Evolutionary conservation across 2,797 vertebrate genomes (phyloP), one percentile per base, ranked within the genome.

Genomic region (Sciurus carolinensis): DNA sequence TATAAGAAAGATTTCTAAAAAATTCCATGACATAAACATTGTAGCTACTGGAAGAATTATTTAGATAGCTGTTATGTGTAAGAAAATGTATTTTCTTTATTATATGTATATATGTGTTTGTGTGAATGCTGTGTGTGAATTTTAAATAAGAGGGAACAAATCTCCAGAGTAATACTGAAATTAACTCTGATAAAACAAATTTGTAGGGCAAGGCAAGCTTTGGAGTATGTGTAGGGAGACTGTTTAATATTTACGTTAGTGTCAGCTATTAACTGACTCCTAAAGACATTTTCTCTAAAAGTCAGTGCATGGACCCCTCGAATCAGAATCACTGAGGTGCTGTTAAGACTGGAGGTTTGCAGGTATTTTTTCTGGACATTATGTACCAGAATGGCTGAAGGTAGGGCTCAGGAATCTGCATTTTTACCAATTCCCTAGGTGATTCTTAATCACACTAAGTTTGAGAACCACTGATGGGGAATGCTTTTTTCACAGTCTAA

Each of bases 401-500:
- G 14, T 24, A 50, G 18, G 18, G 26, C 59, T 88, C 18, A 67
- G 67, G 75, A 94, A 82, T 77, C 54, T 73, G 30, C 13, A 54
- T 64, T 76, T 92, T 79, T 39, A 66, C 11, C 86, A 93, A 42
- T 87, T 91, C 39, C 33, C 15, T 69, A 28, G 4, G 24, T 86
- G 62, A 85, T 90, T 94, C 57, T 89, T 91, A 76, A 12, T 97
- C 87, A 94, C 62, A 42, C 76, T 85, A 10, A 83, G 67, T 93
- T 96, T 93, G 89, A 96, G 90, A 96, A 82, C 77, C 77, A 96
- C 36, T 85, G 90, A 93, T 66, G 33, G 57, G 57, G 76, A 96
- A 71, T 79, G 50, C 90, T 84, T 47, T 96, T 97, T 97, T 97
- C 96, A 88, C 59, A 75, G 91, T 66, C 52, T 72, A 66, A 47